Base-by-base conservation (phyloP, 2,888 invertebrate species). In the Agelastica alni region DNA sequence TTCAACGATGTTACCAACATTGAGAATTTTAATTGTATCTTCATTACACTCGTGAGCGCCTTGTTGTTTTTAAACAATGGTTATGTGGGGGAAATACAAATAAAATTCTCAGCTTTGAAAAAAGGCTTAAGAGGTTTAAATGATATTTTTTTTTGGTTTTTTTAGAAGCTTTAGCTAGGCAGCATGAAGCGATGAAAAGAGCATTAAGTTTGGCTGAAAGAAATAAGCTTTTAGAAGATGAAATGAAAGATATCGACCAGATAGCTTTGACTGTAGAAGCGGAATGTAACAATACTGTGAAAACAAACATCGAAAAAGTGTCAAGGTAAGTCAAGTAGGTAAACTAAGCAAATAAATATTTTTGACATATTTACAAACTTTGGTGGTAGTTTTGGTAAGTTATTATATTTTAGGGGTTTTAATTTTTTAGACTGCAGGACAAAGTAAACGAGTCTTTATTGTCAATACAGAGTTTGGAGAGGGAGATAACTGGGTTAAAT, bases 101-200 rank as follows among this genome's bases (percentile, higher is more conserved):
- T n/a, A n/a, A n/a, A n/a, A n/a, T n/a, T n/a, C n/a, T n/a, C n/a
- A n/a, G n/a, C n/a, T n/a, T n/a, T n/a, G n/a, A n/a, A n/a, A n/a
- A n/a, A n/a, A n/a, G n/a, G n/a, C n/a, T n/a, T n/a, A n/a, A n/a
- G n/a, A n/a, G n/a, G n/a, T n/a, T n/a, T n/a, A n/a, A n/a, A n/a
- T n/a, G n/a, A n/a, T n/a, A n/a, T n/a, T n/a, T n/a, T n/a, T n/a
- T n/a, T n/a, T n/a, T n/a, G n/a, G n/a, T n/a, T n/a, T 48, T 70
- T 70, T 47, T 61, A 76, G 84, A 80, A 61, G 79, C 84, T 13
- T 71, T 87, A 53, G 79, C 81, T 47, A 87, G 86, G 66, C 87
- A 88, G 68, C 91, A 91, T 73, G 90, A 91, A 71, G 91, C 91
- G 3, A 91, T 91, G 89, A 79, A 86, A 36, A 78, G 87, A 61